Evolutionary conservation across 1,140 invertebrate species (phyloP).

Genomic region (Pygmarrhopalites habei): DNA sequence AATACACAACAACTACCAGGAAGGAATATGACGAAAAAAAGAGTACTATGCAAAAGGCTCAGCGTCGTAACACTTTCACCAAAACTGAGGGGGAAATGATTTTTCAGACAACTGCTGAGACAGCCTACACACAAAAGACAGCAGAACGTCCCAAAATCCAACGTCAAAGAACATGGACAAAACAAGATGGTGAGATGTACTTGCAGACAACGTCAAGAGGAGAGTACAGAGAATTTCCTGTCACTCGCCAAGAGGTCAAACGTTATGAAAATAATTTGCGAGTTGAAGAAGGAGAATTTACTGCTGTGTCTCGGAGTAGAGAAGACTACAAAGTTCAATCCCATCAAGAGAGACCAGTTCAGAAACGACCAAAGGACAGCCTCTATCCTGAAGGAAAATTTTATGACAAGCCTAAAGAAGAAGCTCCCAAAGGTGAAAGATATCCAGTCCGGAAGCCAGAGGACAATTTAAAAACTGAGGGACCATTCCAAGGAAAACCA

Average conservation of each 20-base stretch:
- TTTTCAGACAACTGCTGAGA: slow-evolving; percentile 57
- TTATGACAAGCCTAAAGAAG: slow-evolving; percentile 28
- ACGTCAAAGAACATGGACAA: slow-evolving; percentile 32
- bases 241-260: slow-evolving; percentile 19
- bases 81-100: slow-evolving; percentile 43
- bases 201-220: slow-evolving; percentile 58
- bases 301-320: neutral
- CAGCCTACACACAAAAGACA: slow-evolving; percentile 49
- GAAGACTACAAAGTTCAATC: neutral
- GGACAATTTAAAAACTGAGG: slow-evolving; percentile 49
- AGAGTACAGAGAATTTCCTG: slow-evolving; percentile 48
- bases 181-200: slow-evolving; percentile 42
- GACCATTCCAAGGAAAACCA: slow-evolving; percentile 37
- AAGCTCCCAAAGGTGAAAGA: slow-evolving; percentile 42
- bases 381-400: slow-evolving; percentile 45
- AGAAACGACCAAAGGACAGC: slow-evolving; percentile 39
- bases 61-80: slow-evolving; percentile 28
- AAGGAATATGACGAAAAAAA: slow-evolving; percentile 31
- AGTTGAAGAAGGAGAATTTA: neutral
- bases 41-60: slow-evolving; percentile 12
- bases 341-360: slow-evolving; percentile 46
- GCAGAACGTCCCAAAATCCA: slow-evolving; percentile 57
- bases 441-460: slow-evolving; percentile 47
- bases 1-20: slow-evolving; percentile 24
- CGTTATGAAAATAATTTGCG: slow-evolving; percentile 13